phyloP scores from a whole-genome alignment of 1,140 invertebrate genomes.

The Cotesia chilonis region DNA sequence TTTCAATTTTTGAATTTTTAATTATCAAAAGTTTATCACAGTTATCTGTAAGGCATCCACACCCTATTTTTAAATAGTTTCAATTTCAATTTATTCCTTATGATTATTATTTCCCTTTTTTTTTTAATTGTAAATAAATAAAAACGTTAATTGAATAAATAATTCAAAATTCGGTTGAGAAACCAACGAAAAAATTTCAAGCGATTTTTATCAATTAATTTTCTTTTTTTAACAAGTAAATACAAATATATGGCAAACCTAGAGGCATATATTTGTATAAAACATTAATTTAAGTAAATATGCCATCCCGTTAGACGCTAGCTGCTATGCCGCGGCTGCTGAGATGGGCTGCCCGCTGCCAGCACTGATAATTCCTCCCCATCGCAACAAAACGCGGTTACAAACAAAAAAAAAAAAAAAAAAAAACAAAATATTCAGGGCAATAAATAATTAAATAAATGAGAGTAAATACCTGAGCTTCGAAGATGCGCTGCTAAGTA shows the following conservation, averaged over 20 bases:
- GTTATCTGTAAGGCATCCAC: no score
- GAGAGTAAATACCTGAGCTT: constrained; percentile 13
- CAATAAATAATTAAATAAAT: neutral
- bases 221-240: no score
- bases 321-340: constrained; percentile 62
- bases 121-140: neutral
- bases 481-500: constrained; percentile 1
- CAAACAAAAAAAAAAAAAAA: constrained; percentile 6
- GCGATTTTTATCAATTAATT: no score
- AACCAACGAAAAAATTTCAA: no score
- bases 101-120: no score
- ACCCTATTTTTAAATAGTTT: no score
- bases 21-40: no score
- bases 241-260: constrained; percentile 13
- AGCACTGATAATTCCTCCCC: constrained; percentile 56
- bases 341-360: constrained; percentile 60
- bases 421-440: neutral
- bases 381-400: neutral
- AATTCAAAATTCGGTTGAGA: no score
- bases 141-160: neutral
- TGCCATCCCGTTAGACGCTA: constrained; percentile 57
- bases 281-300: constrained; percentile 32
- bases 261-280: constrained; percentile 19
- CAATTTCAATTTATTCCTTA: no score
- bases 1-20: constrained; percentile 11